These are phyloP conservation scores for Lepidostoma basale DNA, from an alignment of 1,140 invertebrate genomes.

Conservation along the genomic window DNA sequence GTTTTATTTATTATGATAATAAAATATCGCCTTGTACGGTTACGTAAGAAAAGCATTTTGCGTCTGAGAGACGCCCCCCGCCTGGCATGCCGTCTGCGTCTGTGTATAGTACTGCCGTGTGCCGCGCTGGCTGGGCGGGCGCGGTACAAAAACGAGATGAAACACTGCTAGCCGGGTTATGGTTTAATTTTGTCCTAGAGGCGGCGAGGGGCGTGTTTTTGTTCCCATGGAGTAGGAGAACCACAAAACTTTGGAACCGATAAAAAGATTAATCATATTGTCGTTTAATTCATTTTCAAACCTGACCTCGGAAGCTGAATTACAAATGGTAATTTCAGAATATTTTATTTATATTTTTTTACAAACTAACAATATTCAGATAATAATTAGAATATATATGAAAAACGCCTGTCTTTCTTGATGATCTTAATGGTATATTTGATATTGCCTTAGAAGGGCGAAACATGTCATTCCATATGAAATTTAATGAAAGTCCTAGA, in stretches of 20 bases:
- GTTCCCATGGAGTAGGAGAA: background rate
- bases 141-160: slow-evolving; percentile 28
- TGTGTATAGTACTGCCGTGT: too few species aligned
- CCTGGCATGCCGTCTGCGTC: too few species aligned
- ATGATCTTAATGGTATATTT: too few species aligned
- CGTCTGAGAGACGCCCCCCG: too few species aligned
- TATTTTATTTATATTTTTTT: background rate
- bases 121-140: too few species aligned
- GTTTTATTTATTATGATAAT: too few species aligned
- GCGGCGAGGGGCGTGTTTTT: slow-evolving; percentile 12
- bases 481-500: too few species aligned
- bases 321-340: background rate
- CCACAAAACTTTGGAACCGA: background rate
- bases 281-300: background rate
- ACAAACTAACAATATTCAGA: background rate
- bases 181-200: slow-evolving; percentile 22
- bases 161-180: slow-evolving; percentile 24
- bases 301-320: background rate
- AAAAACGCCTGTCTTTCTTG: background rate
- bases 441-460: too few species aligned
- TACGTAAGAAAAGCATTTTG: too few species aligned
- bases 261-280: background rate
- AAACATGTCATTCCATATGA: too few species aligned
- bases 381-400: background rate
- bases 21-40: too few species aligned